These are phyloP conservation scores for Uropsilus gracilis DNA, from an alignment of 2,113 vertebrate genomes.

Conservation along the genomic window DNA sequence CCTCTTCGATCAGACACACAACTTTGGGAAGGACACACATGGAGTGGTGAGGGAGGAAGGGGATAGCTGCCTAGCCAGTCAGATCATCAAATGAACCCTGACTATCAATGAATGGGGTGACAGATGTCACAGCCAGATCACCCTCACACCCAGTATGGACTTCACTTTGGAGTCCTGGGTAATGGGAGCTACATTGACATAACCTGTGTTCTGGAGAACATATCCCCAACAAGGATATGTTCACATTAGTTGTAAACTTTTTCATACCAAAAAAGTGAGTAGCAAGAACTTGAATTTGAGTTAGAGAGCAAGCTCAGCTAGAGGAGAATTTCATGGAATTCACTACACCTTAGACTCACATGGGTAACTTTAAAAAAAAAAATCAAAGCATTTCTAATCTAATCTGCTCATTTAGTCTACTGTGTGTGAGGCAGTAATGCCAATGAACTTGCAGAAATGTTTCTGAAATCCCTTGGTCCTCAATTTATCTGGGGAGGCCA, in stretches of 20 bases:
- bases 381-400: background rate
- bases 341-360: background rate
- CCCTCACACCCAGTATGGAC: too few relatives aligned
- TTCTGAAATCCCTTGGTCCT: background rate
- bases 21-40: too few relatives aligned
- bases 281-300: constrained; percentile 22
- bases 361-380: background rate
- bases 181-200: background rate
- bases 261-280: background rate
- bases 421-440: background rate
- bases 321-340: background rate
- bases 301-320: constrained; percentile 1
- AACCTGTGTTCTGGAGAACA: background rate
- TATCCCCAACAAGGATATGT: background rate
- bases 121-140: too few relatives aligned
- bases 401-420: background rate
- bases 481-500: background rate
- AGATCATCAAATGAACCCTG: too few relatives aligned
- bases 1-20: too few relatives aligned
- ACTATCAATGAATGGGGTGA: too few relatives aligned
- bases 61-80: too few relatives aligned
- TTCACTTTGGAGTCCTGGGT: background rate
- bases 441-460: background rate
- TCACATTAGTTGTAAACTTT: background rate
- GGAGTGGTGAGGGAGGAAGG: too few relatives aligned